phyloP scores from a whole-genome alignment of 2,797 vertebrate genomes.

The Remorina albescens region DNA sequence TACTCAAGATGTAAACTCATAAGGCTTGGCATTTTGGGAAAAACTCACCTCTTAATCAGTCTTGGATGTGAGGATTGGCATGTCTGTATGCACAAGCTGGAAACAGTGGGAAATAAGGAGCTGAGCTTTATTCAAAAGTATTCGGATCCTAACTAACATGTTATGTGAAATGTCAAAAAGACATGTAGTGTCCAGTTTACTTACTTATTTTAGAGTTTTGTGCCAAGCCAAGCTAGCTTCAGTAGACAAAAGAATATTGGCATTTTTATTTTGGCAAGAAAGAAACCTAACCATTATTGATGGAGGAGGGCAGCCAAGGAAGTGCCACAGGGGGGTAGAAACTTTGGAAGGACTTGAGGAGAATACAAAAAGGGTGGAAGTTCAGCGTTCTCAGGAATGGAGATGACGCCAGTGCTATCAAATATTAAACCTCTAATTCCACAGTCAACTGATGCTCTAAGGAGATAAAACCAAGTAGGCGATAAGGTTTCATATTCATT shows the following conservation, averaged over 20 bases:
- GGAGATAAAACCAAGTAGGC: slow-evolving; percentile 67
- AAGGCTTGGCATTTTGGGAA: neutral
- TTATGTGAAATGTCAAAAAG: neutral
- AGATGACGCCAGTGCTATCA: slow-evolving; percentile 66
- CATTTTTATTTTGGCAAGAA: neutral
- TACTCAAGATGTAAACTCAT: neutral
- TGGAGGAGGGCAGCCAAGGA: neutral
- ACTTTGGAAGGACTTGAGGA: slow-evolving; percentile 33
- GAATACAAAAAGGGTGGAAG: slow-evolving; percentile 18
- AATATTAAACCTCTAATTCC: slow-evolving; percentile 70
- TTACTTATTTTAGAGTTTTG: neutral
- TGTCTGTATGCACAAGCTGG: neutral
- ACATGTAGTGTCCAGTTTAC: neutral
- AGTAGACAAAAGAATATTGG: neutral
- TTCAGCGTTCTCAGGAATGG: slow-evolving; percentile 55
- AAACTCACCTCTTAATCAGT: neutral
- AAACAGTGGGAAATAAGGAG: neutral
- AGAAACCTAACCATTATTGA: neutral
- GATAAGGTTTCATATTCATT: slow-evolving; percentile 82
- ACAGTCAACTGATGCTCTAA: slow-evolving; percentile 55
- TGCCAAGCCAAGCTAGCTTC: neutral
- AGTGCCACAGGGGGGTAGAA: neutral
- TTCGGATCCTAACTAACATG: too few relatives aligned
- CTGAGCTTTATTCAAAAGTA: neutral
- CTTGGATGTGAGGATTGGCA: neutral